Evolutionary conservation across 2,113 vertebrate genomes (phyloP).

Genomic region (Ardeotis arabs): DNA sequence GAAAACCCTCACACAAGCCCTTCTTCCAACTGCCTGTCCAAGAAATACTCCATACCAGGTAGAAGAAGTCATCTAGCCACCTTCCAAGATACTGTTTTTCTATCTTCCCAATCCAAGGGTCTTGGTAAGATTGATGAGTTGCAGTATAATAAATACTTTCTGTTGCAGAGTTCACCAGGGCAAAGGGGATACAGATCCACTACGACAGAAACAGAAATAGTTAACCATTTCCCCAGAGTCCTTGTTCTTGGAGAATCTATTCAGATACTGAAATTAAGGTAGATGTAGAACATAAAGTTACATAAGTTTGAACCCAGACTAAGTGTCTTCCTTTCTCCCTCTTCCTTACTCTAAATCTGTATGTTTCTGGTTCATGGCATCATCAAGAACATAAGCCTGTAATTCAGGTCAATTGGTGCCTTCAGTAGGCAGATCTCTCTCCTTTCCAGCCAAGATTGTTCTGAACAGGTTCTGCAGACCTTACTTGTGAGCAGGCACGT

Average conservation of each 20-base stretch:
- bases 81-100: slow-evolving; percentile 66
- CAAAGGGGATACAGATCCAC: slow-evolving; percentile 81
- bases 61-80: slow-evolving; percentile 77
- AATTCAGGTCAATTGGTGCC: neutral
- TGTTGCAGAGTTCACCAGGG: slow-evolving; percentile 71
- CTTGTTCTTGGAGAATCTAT: neutral
- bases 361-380: neutral
- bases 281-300: neutral
- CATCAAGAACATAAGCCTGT: neutral
- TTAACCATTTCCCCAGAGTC: neutral
- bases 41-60: slow-evolving; percentile 68
- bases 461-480: neutral
- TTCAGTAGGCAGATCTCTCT: neutral
- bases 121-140: slow-evolving; percentile 51
- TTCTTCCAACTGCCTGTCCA: neutral
- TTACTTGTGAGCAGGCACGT: neutral
- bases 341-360: neutral
- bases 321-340: neutral
- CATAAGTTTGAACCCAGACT: neutral
- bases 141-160: slow-evolving; percentile 65
- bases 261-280: neutral
- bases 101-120: slow-evolving; percentile 75
- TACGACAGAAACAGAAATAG: slow-evolving; percentile 1
- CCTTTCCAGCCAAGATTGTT: neutral
- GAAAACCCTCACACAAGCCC: fast-evolving